These are phyloP conservation scores for Drosophila auraria DNA, from an alignment of 1,140 invertebrate species.

Conservation along the genomic window DNA sequence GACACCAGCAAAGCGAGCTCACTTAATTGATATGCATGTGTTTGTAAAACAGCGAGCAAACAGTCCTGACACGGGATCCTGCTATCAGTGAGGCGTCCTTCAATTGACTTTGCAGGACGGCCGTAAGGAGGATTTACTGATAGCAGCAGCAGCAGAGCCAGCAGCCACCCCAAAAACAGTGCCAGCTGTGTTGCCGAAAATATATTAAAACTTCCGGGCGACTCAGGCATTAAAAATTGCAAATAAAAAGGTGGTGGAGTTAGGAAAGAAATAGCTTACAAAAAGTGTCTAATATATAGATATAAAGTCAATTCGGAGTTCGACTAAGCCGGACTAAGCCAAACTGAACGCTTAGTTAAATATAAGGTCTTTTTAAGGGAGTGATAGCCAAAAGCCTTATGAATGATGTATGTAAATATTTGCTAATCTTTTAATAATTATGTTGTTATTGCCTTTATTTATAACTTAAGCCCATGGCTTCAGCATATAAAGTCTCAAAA, in stretches of 20 bases:
- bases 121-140: constrained; percentile 17
- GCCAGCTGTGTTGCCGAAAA: constrained; percentile 4
- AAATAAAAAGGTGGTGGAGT: not conserved
- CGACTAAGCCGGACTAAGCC: too few species aligned
- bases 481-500: too few species aligned
- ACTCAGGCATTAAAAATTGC: not conserved
- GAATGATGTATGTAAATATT: too few species aligned
- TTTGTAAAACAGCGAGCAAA: constrained; percentile 30
- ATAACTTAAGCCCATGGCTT: too few species aligned
- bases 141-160: constrained; percentile 7
- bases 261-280: too few species aligned
- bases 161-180: constrained; percentile 1
- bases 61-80: not conserved
- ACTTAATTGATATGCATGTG: constrained; percentile 45
- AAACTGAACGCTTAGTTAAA: too few species aligned
- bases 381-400: too few species aligned
- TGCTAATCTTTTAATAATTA: too few species aligned
- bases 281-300: not conserved
- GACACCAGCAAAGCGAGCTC: constrained; percentile 15
- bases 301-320: too few species aligned
- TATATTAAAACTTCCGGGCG: constrained; percentile 2
- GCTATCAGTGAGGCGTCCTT: constrained; percentile 37
- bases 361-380: too few species aligned
- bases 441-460: too few species aligned
- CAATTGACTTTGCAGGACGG: constrained; percentile 47